Percentiles rank a stretch among this genome's conserved stretches.
Conservation (phyloP, 2,113 vertebrate genomes). For the Artemisiospiza belli region DNA sequence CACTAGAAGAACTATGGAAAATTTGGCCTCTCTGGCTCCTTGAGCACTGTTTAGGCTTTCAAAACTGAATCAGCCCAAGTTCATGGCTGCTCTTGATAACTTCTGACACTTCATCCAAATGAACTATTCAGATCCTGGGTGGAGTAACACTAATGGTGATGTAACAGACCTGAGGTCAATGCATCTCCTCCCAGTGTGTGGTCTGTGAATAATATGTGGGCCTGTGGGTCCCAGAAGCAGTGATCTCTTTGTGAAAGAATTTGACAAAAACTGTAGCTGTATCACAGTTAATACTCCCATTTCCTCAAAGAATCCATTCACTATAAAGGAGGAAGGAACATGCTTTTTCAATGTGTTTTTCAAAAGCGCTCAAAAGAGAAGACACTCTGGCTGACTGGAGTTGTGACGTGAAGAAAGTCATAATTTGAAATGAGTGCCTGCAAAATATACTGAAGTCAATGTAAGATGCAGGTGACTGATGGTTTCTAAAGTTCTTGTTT, state of each 20-base stretch:
- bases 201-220: conserved; percentile 59
- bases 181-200: conserved; percentile 66
- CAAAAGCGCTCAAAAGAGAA: background rate
- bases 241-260: conserved; percentile 61
- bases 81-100: conserved; percentile 48
- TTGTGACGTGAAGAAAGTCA: background rate
- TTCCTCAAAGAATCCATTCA: conserved; percentile 39
- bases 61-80: background rate
- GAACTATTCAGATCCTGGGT: conserved; percentile 53
- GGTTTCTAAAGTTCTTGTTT: background rate
- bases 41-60: background rate
- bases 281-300: conserved; percentile 30
- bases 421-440: background rate
- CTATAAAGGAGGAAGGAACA: background rate
- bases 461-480: background rate
- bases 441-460: background rate
- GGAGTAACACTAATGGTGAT: conserved; percentile 47
- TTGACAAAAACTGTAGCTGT: conserved; percentile 40
- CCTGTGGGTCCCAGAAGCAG: conserved; percentile 41
- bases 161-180: conserved; percentile 64
- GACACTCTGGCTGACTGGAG: background rate
- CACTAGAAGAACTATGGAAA: background rate
- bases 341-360: background rate
- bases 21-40: background rate
- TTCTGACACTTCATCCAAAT: conserved; percentile 45